Conservation (phyloP, 1,140 invertebrate species). For the Leguminivora glycinivorella region DNA sequence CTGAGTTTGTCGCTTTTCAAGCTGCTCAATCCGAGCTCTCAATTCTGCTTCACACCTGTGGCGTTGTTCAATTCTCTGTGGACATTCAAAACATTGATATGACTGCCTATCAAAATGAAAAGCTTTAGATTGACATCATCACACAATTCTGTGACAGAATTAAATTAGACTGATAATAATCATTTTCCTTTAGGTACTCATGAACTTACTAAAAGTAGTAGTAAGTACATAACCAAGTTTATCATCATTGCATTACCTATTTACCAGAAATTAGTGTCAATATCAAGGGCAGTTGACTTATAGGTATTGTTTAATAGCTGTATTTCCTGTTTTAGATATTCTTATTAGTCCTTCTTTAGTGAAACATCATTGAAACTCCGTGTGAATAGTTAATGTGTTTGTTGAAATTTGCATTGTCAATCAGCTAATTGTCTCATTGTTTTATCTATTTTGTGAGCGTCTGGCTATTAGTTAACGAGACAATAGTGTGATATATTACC, state of each 20-base stretch:
- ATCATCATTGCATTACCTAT: background rate
- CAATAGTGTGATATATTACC: conserved; percentile 73
- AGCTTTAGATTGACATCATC: too few species aligned
- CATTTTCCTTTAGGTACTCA: too few species aligned
- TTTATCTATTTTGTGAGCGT: background rate
- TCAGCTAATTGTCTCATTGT: conserved; percentile 55
- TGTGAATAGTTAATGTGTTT: background rate
- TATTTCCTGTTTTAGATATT: background rate
- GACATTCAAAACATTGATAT: conserved; percentile 29
- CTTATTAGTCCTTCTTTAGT: background rate
- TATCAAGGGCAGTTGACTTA: background rate
- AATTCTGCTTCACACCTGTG: conserved; percentile 94
- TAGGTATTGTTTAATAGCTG: background rate
- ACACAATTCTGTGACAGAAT: too few species aligned
- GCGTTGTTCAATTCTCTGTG: conserved; percentile 92
- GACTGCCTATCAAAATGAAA: too few species aligned
- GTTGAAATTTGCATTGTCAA: conserved; percentile 28
- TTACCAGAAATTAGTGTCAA: background rate
- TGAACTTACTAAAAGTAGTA: too few species aligned
- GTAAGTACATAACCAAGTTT: too few species aligned
- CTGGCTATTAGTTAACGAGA: background rate
- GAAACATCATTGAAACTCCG: background rate
- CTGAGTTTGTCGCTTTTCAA: conserved; percentile 97
- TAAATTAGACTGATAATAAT: too few species aligned
- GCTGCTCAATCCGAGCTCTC: conserved; percentile 94